phyloP scores from a whole-genome alignment of 1,140 invertebrate species.

The Aphidius gifuensis region DNA sequence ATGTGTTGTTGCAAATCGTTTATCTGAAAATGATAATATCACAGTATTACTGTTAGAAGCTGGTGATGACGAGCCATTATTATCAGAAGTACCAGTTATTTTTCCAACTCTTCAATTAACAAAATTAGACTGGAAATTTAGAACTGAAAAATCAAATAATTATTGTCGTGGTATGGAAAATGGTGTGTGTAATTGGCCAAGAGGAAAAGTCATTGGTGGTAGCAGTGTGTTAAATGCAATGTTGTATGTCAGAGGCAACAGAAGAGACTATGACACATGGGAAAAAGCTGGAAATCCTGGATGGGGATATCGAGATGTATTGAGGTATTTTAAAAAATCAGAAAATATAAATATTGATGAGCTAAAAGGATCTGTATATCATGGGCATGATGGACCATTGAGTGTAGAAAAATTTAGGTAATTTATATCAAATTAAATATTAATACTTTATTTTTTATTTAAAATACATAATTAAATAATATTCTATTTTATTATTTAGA shows the following conservation, averaged over 20 bases:
- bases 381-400: slow-evolving; percentile 70
- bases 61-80: slow-evolving; percentile 87
- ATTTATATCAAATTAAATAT: background rate
- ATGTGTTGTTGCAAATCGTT: slow-evolving; percentile 84
- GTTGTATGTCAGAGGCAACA: slow-evolving; percentile 87
- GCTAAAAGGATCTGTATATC: slow-evolving; percentile 66
- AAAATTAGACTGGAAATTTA: slow-evolving; percentile 88
- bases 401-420: slow-evolving; percentile 68
- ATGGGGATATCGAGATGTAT: slow-evolving; percentile 83
- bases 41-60: slow-evolving; percentile 86
- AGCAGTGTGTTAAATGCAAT: slow-evolving; percentile 92
- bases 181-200: slow-evolving; percentile 77
- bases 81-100: slow-evolving; percentile 85
- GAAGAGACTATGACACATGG: slow-evolving; percentile 87
- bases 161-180: slow-evolving; percentile 74
- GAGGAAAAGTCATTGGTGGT: slow-evolving; percentile 84
- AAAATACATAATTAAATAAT: background rate
- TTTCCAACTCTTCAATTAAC: slow-evolving; percentile 84
- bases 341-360: slow-evolving; percentile 86
- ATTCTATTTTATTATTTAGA: background rate
- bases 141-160: slow-evolving; percentile 80
- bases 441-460: background rate
- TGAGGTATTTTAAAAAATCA: slow-evolving; percentile 85
- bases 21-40: slow-evolving; percentile 79
- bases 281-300: slow-evolving; percentile 78